Base-by-base conservation (phyloP, 2,113 vertebrate species). In the Ploceus nigricollis region DNA sequence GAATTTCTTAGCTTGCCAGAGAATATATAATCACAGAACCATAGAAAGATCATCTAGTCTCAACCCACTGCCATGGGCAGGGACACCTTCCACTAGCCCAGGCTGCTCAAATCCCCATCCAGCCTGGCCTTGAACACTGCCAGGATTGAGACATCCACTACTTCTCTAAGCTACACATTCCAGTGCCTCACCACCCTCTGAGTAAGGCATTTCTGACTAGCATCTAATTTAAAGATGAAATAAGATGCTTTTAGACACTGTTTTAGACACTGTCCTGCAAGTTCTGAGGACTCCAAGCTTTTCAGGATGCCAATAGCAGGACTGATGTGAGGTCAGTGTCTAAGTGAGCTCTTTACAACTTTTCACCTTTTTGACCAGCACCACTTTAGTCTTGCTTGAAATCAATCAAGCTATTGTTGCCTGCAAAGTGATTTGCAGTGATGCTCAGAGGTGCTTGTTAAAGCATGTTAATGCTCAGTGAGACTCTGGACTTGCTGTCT, bases 121-220 rank as follows among this genome's bases (percentile, higher is more conserved):
- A 69, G 13, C 24, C 47, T 27, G 70, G 47, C 21, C n/a, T 40
- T 69, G 25, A 40, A 31, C 47, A 42, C 40, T 54, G 35, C 25
- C 47, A 54, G 14, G 14, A 17, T 0, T 40, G 21, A 54, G 17
- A 15, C 48, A 76, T 54, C 25, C 40, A 35, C 21, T 11, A 0
- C 47, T 27, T 47, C 18, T 47, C 18, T 76, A 35, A 25, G 7
- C 21, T 69, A 7, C 54, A 47, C 35, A n/a, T 76, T 82, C 39
- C 39, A 40, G 30, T 35, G n/a, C n/a, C 21, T 61, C 40, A 89
- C 17, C 61, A 61, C 6, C 25, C 40, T 54, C 63, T 69, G 40
- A 40, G 40, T 40, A 60, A 82, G 56, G 61, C 63, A n/a, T 75
- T 68, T 82, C n/a, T 68, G 31, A 39, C 39, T 40, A 51, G 28